Evolutionary conservation across 2,797 vertebrate genomes (phyloP), one percentile per base, ranked within the genome.

Genomic region (Selene dorsalis): DNA sequence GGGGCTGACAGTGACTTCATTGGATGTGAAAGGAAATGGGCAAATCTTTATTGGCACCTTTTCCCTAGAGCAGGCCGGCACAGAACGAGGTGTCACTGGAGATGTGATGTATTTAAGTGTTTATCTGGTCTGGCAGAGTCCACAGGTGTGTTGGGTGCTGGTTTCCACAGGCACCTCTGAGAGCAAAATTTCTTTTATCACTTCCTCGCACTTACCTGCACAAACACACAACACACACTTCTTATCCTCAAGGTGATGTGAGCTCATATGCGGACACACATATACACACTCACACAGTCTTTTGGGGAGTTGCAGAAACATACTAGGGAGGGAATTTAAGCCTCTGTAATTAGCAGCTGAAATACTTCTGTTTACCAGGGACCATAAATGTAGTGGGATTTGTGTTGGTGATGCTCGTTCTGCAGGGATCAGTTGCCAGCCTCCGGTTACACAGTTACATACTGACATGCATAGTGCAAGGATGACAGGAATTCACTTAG

Each of bases 91-190:
- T 87, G 89, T 90, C 91, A 86, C 63, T 64, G 82, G 80, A 80
- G 86, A 88, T 85, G 89, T 91, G 89, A 89, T 89, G 76, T 58
- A 88, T 93, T 86, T 86, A 79, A 86, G 79, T 67, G 83, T 89
- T 91, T 87, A 91, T 93, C 82, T 80, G 76, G 52, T 85, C 70
- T 90, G 91, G 78, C 90, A 89, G 75, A 70, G 88, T 84, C 84
- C 88, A 83, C 90, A 93, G 90, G 93, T 94, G 89, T 77, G 61
- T 26, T 30, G 47, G 80, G 64, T 86, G 84, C 73, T 65, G 68
- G 73, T 88, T 87, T 85, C 82, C 85, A 73, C 63, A 16, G 82
- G 80, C 74, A 30, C 48, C 75, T 79, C 77, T 39, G 43, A 71
- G 52, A 84, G 73, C n/a, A 10, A 72, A 45, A 30, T 79, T 77